phyloP scores from a whole-genome alignment of 1,140 invertebrate genomes.

The Antheraea mylitta region DNA sequence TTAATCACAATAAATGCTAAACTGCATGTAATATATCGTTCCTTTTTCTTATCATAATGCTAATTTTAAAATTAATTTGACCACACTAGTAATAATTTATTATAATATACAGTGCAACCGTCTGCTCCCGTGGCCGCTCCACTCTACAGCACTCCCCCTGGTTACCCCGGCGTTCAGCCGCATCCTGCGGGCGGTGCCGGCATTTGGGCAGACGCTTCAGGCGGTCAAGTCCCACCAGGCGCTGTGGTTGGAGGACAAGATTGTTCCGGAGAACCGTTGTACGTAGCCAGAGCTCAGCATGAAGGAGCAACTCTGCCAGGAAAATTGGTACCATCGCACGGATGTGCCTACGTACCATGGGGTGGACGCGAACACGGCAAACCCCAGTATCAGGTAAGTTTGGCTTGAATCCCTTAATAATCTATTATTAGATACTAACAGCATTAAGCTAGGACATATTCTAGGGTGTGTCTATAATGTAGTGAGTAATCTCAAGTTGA shows the following conservation, averaged over 20 bases:
- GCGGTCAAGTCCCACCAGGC: conserved; percentile 84
- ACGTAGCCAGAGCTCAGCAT: conserved; percentile 85
- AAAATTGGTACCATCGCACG: conserved; percentile 86
- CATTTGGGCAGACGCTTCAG: conserved; percentile 84
- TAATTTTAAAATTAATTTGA: not conserved
- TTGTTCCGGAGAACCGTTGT: conserved; percentile 83
- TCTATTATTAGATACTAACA: not conserved
- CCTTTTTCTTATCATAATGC: not conserved
- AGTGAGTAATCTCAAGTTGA: no score
- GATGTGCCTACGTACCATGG: conserved; percentile 88
- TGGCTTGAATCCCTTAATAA: not conserved
- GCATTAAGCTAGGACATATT: not conserved
- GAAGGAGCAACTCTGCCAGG: conserved; percentile 89
- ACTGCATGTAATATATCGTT: not conserved
- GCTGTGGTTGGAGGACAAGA: conserved; percentile 87
- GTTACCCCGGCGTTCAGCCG: conserved; percentile 46
- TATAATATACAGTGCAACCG: conserved; percentile 56
- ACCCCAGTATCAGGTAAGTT: conserved; percentile 84
- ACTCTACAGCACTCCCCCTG: conserved; percentile 50
- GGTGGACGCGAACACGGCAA: conserved; percentile 88
- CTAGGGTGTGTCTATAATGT: no score
- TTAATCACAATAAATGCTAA: not conserved
- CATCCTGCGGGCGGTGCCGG: conserved; percentile 45
- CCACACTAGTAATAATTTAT: conserved; percentile 19
- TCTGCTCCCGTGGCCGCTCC: conserved; percentile 69